phyloP scores from a whole-genome alignment of 2,797 vertebrate genomes.

The Sebastes nivosus region DNA sequence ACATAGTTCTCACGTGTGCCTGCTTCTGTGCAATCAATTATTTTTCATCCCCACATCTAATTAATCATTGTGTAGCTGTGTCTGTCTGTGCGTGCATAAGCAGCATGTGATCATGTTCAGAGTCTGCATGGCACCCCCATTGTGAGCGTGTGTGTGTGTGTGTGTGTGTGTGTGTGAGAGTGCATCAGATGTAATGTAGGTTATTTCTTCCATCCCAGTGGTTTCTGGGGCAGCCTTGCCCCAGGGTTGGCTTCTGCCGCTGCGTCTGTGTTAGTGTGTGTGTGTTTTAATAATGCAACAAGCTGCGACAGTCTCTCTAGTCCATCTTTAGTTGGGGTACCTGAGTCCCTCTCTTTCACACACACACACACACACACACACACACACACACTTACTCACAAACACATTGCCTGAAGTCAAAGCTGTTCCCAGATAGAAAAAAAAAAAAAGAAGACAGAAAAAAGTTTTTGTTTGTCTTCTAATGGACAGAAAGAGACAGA shows the following conservation, averaged over 20 bases:
- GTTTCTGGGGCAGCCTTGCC: conserved; percentile 74
- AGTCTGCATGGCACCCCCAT: neutral
- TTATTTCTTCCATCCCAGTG: conserved; percentile 74
- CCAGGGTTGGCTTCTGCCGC: conserved; percentile 28
- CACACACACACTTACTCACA: neutral
- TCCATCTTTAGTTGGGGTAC: conserved; percentile 2
- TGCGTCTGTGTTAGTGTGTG: neutral
- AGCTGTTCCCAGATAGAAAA: conserved; percentile 15
- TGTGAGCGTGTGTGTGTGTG: neutral
- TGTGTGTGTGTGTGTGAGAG: conserved; percentile 9
- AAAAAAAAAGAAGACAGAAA: neutral
- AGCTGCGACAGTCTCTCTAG: conserved; percentile 38
- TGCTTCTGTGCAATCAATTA: conserved; percentile 33
- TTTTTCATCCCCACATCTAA: neutral
- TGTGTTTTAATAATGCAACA: conserved; percentile 72
- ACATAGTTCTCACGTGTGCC: conserved; percentile 1
- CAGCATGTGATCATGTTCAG: neutral
- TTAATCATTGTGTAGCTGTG: neutral
- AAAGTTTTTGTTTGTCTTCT: neutral
- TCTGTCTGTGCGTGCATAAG: neutral
- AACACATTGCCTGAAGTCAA: conserved; percentile 28
- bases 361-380: too few species aligned
- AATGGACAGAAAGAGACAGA: conserved; percentile 9
- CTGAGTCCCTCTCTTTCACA: conserved; percentile 12
- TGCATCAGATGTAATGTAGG: conserved; percentile 68